Conservation (phyloP, 2,797 vertebrate genomes). For the Carcharodon carcharias region DNA sequence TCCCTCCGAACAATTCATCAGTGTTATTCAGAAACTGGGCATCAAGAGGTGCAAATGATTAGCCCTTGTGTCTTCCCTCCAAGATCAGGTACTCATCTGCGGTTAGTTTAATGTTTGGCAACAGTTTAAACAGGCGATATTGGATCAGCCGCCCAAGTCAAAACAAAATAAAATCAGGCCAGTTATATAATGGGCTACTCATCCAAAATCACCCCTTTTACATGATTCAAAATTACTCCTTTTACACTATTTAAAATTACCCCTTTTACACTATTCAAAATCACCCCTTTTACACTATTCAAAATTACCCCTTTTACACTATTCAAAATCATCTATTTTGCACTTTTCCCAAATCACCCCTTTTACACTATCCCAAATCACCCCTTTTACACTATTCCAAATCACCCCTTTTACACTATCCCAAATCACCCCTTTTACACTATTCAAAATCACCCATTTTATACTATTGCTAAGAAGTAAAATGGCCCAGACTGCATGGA, state of each 20-base stretch:
- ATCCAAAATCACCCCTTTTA: too few relatives aligned
- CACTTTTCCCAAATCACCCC: too few relatives aligned
- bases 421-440: too few relatives aligned
- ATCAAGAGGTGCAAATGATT: background rate
- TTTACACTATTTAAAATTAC: too few relatives aligned
- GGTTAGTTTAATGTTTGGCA: background rate
- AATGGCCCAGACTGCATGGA: background rate
- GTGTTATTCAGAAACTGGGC: background rate
- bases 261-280: too few relatives aligned
- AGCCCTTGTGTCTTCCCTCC: background rate
- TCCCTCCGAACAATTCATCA: background rate
- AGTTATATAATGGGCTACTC: background rate
- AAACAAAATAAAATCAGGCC: background rate
- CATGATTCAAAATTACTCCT: too few relatives aligned
- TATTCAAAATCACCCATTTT: background rate
- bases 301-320: too few relatives aligned
- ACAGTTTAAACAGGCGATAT: background rate
- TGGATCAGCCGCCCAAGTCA: background rate
- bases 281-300: too few relatives aligned
- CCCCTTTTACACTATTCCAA: too few relatives aligned
- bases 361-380: too few relatives aligned
- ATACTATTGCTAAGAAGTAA: background rate
- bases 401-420: too few relatives aligned
- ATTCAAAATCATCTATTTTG: too few relatives aligned
- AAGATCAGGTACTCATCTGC: background rate